Base-by-base conservation (phyloP, 2,888 invertebrate species). In the Ferdinandea cuprea region DNA sequence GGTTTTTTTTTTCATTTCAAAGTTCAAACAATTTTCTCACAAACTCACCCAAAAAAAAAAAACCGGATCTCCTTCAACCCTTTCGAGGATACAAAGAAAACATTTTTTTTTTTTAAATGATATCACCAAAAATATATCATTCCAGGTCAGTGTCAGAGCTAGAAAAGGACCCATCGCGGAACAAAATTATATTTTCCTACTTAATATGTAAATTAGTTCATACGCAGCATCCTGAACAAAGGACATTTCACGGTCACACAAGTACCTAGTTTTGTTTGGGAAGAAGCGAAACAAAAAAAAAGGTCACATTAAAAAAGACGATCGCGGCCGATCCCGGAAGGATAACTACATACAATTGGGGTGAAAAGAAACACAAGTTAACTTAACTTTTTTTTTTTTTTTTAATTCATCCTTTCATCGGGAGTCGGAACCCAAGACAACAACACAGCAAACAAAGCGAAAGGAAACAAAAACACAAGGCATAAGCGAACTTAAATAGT, bases 401-500 rank as follows among this genome's bases (percentile, higher is more conserved):
- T 32, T 61, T 72, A 68, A 66, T 63, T 63, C 15, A 17, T 59
- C 63, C 72, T 73, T 73, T 56, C 46, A 40, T 28, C 40, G n/a
- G n/a, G 7, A 13, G 40, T 13, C 15, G 0, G 11, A 32, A 5
- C 19, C 28, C 15, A 50, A 50, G 46, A 58, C 28, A 61, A 61
- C 52, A 65, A 37, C 61, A 72, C 56, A 17, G 19, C 52, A 44
- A 58, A 42, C 58, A 58, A 59, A 25, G 19, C 32, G 19, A 15
- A 50, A 44, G 65, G 58, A 76, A 76, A 80, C 76, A 80, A 80
- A 80, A 80, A 69, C 44, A 44, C 44, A 44, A 44, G 44, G 19
- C 80, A 80, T 80, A 69, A 80, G 69, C 80, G 76, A 76, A 72
- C 77, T 77, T 77, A 77, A 83, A 83, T 83, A 83, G 81, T 83